Conservation (phyloP, 1,140 invertebrate species). For the Brachionus rubens region DNA sequence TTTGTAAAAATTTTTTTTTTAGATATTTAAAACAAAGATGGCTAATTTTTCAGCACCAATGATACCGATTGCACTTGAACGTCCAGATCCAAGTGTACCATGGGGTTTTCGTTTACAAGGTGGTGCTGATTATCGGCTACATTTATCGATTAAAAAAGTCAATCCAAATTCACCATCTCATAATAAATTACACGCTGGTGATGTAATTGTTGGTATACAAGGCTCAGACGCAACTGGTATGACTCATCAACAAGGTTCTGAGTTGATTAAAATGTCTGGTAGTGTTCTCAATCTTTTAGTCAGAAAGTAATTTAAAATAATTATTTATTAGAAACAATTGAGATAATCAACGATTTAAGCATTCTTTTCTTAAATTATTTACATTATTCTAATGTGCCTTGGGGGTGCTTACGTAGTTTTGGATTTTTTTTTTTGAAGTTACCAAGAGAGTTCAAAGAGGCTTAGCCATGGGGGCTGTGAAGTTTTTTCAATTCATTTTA, state of each 20-base stretch:
- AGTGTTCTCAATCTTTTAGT: conserved; percentile 17
- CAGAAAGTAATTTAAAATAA: conserved; percentile 10
- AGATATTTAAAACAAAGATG: neutral
- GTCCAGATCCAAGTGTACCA: conserved; percentile 18
- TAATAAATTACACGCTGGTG: conserved; percentile 25
- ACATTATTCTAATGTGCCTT: no score
- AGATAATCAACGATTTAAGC: no score
- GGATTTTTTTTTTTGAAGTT: no score
- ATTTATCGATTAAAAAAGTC: conserved; percentile 39
- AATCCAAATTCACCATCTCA: conserved; percentile 34
- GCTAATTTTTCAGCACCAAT: conserved; percentile 37
- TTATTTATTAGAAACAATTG: no score
- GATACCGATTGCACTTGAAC: conserved; percentile 20
- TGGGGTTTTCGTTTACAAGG: conserved; percentile 44
- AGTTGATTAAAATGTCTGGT: conserved; percentile 38
- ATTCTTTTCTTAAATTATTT: no score
- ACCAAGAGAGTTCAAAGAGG: no score
- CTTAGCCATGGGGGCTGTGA: no score
- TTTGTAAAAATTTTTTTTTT: no score
- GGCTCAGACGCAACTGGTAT: neutral
- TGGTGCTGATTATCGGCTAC: conserved; percentile 25
- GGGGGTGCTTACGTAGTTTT: no score
- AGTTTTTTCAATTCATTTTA: no score
- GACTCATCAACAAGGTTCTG: conserved; percentile 30
- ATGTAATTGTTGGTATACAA: conserved; percentile 38